phyloP scores from a whole-genome alignment of 2,888 invertebrate genomes.

The Archaeoteleia sp. region DNA sequence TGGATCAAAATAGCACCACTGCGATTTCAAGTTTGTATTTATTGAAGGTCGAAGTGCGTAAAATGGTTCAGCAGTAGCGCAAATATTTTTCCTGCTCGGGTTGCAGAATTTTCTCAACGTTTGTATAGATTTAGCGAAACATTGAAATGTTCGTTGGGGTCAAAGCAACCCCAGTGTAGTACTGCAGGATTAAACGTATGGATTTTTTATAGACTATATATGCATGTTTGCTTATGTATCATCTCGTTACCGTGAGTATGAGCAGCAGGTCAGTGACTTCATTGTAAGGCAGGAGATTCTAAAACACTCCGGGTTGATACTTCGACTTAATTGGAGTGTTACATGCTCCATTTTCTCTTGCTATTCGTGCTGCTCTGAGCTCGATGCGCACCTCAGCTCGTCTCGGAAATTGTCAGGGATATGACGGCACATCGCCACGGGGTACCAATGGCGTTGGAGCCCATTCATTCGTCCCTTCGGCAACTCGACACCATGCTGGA shows the following conservation, averaged over 20 bases:
- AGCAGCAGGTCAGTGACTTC: constrained; percentile 50
- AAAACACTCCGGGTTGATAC: constrained; percentile 63
- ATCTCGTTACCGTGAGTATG: constrained; percentile 22
- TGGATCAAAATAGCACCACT: too few species aligned
- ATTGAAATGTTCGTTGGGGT: too few species aligned
- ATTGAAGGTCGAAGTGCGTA: too few species aligned
- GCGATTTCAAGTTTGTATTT: too few species aligned
- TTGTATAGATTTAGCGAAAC: too few species aligned
- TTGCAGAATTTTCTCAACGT: too few species aligned
- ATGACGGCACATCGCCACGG: constrained; percentile 43
- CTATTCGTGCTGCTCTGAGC: constrained; percentile 16
- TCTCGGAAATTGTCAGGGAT: constrained; percentile 58
- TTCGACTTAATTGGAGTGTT: constrained; percentile 69
- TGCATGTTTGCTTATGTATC: constrained; percentile 6
- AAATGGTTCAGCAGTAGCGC: too few species aligned
- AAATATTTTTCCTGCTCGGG: too few species aligned
- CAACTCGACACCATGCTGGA: constrained; percentile 23
- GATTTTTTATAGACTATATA: constrained; percentile 1
- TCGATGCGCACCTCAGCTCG: constrained; percentile 23
- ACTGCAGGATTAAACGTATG: too few species aligned
- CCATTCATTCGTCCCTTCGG: constrained; percentile 39
- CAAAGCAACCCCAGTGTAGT: too few species aligned
- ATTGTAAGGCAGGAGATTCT: constrained; percentile 61
- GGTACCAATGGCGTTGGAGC: constrained; percentile 27
- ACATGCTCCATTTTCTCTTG: constrained; percentile 61